These are phyloP conservation scores for Nasonia giraulti DNA, from an alignment of 1,140 invertebrate species.

Conservation along the genomic window DNA sequence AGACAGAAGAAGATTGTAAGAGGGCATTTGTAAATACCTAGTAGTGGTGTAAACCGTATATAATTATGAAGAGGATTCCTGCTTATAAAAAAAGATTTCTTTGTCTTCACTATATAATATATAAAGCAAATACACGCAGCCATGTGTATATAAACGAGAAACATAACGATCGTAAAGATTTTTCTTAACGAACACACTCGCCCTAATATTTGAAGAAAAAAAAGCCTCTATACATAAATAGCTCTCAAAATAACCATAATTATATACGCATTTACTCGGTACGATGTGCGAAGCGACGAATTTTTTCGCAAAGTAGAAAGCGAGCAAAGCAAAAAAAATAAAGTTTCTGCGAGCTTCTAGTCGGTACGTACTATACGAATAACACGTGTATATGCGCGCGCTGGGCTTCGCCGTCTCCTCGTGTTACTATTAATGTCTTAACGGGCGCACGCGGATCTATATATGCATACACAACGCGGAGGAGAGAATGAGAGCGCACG, in stretches of 20 bases:
- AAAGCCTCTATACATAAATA: not conserved
- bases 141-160: conserved; percentile 14
- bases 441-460: conserved; percentile 7
- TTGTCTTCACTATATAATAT: not conserved
- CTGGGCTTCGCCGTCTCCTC: conserved; percentile 34
- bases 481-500: conserved; percentile 14
- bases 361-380: conserved; percentile 21
- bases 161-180: conserved; percentile 16
- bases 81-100: not conserved
- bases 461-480: not conserved
- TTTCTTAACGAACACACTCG: not conserved
- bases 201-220: too few species aligned
- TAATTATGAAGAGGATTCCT: not conserved
- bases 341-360: conserved; percentile 38
- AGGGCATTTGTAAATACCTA: not conserved
- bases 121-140: not conserved
- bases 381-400: conserved; percentile 25
- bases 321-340: not conserved
- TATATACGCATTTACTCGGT: conserved; percentile 26
- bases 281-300: not conserved
- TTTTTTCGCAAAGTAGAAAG: conserved; percentile 11
- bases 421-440: conserved; percentile 52
- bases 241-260: conserved; percentile 26
- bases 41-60: not conserved
- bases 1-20: not conserved